A percentile compares a stretch with the other conserved stretches of the same genome.
Evolutionary conservation across 2,888 invertebrate genomes (phyloP).

Genomic region (Tubulanus polymorphus): DNA sequence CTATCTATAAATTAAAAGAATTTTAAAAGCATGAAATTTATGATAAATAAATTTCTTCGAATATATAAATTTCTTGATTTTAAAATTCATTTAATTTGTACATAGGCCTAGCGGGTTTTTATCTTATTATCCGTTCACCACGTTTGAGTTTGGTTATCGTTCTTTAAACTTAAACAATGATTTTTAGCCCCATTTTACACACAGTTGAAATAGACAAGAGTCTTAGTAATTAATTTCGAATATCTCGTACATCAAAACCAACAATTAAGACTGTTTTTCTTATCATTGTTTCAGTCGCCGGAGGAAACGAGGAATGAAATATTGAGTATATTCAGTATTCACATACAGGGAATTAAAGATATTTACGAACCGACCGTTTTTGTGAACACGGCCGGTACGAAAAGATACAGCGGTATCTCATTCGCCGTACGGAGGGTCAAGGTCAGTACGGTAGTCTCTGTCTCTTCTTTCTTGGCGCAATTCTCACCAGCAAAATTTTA

Average conservation of each 20-base stretch:
- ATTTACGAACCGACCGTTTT: constrained; percentile 45
- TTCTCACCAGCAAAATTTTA: no score
- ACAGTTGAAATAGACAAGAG: not conserved
- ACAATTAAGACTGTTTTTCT: not conserved
- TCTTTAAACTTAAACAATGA: no score
- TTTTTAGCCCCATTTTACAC: no score
- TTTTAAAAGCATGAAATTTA: no score
- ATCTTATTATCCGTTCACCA: no score
- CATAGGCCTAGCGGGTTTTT: no score
- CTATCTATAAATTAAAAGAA: no score
- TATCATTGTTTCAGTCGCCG: constrained; percentile 25
- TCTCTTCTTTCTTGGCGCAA: not conserved
- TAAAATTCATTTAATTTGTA: no score
- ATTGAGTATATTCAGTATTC: constrained; percentile 92
- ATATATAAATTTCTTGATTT: no score
- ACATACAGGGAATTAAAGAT: constrained; percentile 87
- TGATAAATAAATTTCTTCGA: no score
- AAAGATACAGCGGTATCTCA: constrained; percentile 31
- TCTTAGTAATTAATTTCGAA: not conserved
- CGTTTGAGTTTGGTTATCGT: no score
- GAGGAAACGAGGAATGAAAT: constrained; percentile 89
- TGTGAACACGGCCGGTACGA: constrained; percentile 21
- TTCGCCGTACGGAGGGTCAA: constrained; percentile 45
- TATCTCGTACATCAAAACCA: not conserved
- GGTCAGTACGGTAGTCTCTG: constrained; percentile 21